A percentile compares a stretch with the other conserved stretches of the same genome.
Conservation (phyloP, 2,113 vertebrate genomes). For the Sterna hirundo region DNA sequence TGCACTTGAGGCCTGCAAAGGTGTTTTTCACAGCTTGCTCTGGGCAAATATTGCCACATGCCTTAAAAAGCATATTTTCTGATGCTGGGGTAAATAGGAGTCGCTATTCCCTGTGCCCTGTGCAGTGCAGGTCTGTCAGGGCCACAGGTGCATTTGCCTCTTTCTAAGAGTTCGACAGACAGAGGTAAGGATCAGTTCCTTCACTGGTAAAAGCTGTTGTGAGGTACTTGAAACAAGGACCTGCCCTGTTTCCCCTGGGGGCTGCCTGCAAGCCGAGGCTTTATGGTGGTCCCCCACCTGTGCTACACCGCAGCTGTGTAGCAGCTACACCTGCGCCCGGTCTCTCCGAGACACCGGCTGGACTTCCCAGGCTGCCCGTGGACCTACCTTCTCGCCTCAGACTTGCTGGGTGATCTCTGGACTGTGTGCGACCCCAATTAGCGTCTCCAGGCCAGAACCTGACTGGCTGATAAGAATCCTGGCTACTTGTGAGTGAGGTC, state of each 20-base stretch:
- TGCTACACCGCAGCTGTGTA: neutral
- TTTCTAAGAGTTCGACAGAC: neutral
- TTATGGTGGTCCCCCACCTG: too few species aligned
- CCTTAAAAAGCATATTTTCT: neutral
- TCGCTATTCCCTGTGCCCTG: fast-evolving
- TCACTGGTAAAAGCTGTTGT: neutral
- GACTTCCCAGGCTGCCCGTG: neutral
- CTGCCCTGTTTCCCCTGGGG: neutral
- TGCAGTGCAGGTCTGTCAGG: neutral
- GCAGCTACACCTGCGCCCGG: neutral
- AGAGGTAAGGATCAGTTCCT: neutral
- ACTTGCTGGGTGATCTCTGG: neutral
- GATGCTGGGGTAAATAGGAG: neutral
- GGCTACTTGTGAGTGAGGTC: neutral
- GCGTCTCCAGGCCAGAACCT: fast-evolving
- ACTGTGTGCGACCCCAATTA: fast-evolving
- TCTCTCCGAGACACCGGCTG: neutral
- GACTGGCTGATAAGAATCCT: neutral
- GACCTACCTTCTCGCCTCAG: neutral
- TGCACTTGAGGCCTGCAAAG: neutral
- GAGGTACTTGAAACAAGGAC: neutral
- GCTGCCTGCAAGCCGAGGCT: neutral
- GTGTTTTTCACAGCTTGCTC: neutral
- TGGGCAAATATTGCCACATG: neutral
- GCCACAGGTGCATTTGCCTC: neutral